A percentile compares a stretch with the other conserved stretches of the same genome.
Evolutionary conservation across 1,140 invertebrate species (phyloP).

Genomic region (Drosophila tsacasi): DNA sequence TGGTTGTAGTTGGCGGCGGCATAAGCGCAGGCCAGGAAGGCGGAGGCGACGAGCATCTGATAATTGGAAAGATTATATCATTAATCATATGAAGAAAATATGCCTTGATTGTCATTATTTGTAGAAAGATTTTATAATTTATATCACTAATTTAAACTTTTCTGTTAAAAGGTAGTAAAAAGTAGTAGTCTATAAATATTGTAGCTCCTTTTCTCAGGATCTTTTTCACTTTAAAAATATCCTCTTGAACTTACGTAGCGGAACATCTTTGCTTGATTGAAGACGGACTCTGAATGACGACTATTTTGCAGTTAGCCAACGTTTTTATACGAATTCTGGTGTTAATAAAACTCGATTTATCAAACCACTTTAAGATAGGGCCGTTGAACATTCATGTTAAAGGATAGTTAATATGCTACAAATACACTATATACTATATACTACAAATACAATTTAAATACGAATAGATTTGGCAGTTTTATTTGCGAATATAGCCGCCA

Average conservation of each 20-base stretch:
- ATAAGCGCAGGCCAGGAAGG: constrained; percentile 62
- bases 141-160: no score
- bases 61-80: background rate
- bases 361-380: constrained; percentile 35
- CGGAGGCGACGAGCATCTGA: constrained; percentile 67
- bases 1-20: constrained; percentile 30
- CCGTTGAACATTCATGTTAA: constrained; percentile 8
- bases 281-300: constrained; percentile 57
- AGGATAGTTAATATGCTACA: background rate
- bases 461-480: background rate
- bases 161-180: no score
- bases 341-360: constrained; percentile 37
- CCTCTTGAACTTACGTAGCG: constrained; percentile 67
- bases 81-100: background rate
- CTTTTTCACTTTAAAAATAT: background rate
- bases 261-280: constrained; percentile 64
- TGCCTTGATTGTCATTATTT: no score
- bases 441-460: background rate
- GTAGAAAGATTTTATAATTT: no score
- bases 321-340: constrained; percentile 70
- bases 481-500: background rate
- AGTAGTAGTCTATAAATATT: no score
- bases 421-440: no score
- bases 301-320: constrained; percentile 34
- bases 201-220: background rate